phyloP scores from a whole-genome alignment of 2,797 vertebrate genomes.

The Mallotus villosus region DNA sequence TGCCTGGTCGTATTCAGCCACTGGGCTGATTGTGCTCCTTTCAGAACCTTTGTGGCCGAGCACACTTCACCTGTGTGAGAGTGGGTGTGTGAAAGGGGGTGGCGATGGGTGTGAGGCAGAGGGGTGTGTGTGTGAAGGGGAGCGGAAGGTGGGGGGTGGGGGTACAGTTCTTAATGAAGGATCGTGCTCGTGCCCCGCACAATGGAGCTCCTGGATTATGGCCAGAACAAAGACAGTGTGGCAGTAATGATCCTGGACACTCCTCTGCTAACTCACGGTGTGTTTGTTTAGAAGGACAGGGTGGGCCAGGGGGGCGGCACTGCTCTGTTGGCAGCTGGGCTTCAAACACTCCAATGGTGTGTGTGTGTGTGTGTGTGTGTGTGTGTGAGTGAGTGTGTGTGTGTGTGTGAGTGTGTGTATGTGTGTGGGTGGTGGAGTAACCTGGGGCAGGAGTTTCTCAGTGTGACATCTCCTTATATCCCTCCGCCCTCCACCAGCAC shows the following conservation, averaged over 20 bases:
- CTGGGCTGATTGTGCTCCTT: conserved; percentile 65
- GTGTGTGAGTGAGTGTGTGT: too few species aligned
- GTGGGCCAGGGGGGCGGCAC: conserved; percentile 30
- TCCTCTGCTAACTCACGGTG: conserved; percentile 42
- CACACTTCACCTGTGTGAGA: conserved; percentile 69
- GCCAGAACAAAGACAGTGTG: conserved; percentile 69
- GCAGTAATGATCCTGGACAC: conserved; percentile 76
- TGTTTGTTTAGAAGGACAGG: conserved; percentile 14
- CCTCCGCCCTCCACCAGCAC: not conserved
- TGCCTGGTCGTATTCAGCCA: conserved; percentile 53
- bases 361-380: not conserved
- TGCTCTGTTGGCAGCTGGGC: conserved; percentile 71
- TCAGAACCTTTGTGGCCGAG: conserved; percentile 63
- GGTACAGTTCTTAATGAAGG: conserved; percentile 60
- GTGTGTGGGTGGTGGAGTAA: not conserved
- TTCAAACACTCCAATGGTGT: conserved; percentile 37
- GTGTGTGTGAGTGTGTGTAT: too few species aligned
- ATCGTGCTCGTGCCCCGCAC: conserved; percentile 70
- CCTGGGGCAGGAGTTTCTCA: too few species aligned
- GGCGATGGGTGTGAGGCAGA: conserved; percentile 7
- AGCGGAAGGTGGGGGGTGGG: conserved; percentile 47
- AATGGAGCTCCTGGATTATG: conserved; percentile 73
- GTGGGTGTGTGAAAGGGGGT: not conserved
- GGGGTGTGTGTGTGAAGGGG: conserved; percentile 26
- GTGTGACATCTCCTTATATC: too few species aligned